phyloP scores from a whole-genome alignment of 2,888 invertebrate species.

The Nipponacmea schrenckii region DNA sequence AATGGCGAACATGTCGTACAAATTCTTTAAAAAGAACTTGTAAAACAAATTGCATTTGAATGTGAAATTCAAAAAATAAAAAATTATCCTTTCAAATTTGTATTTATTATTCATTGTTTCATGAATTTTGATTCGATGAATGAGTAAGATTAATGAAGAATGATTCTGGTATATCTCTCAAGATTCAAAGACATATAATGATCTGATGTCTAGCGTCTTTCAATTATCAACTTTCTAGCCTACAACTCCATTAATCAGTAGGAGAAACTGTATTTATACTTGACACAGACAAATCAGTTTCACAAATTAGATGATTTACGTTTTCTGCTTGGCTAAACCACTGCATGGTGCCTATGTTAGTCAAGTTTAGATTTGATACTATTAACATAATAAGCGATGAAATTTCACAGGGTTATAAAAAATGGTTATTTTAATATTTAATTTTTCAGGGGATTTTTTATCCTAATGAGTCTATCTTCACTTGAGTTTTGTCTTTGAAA shows the following conservation, averaged over 20 bases:
- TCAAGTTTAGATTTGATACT: not conserved
- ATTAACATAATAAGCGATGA: not conserved
- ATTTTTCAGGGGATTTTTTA: too few relatives aligned
- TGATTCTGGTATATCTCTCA: not conserved
- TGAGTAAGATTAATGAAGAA: not conserved
- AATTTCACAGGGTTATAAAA: not conserved
- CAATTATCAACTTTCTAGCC: slow-evolving; percentile 1
- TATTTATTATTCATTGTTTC: not conserved
- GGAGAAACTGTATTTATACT: slow-evolving; percentile 3
- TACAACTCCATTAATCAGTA: slow-evolving; percentile 4
- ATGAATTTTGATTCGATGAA: slow-evolving; percentile 2
- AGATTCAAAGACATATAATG: not conserved
- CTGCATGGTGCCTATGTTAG: not conserved
- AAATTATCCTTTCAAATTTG: too few relatives aligned
- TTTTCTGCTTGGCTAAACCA: not conserved
- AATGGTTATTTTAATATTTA: not conserved
- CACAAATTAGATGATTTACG: slow-evolving; percentile 5
- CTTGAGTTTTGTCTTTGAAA: too few relatives aligned
- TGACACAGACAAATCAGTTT: slow-evolving; percentile 2
- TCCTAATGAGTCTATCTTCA: too few relatives aligned
- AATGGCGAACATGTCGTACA: too few relatives aligned
- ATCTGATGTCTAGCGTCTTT: not conserved
- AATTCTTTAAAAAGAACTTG: too few relatives aligned
- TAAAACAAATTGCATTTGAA: too few relatives aligned
- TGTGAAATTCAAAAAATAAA: too few relatives aligned